Evolutionary conservation across 2,888 invertebrate species (phyloP), one percentile per base, ranked within the genome.

Genomic region (Aleiodes testaceus): DNA sequence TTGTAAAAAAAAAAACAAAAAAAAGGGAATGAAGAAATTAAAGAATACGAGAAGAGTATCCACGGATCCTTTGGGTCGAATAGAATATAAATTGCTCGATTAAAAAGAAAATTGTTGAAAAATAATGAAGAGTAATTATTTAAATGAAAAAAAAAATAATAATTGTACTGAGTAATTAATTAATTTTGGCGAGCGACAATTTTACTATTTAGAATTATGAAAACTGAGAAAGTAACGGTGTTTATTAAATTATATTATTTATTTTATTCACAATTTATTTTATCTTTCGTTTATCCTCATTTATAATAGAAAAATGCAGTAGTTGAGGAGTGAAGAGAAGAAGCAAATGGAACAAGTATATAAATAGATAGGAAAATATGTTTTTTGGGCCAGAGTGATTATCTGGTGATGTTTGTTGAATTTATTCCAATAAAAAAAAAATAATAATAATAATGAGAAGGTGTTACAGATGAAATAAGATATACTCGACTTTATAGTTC

Each of bases 111-210:
- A 55, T 22, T 7, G 26, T 14, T 55, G 16, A 36, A 55, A 59
- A 59, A 42, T 68, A 59, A 18, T 45, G 26, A 55, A 67, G 14
- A 55, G 26, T 26, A 26, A 36, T 45, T 45, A 44, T 45, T 26
- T 49, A 11, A 49, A 64, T 26, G 11, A 9, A 36, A 14, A 36
- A 59, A 36, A 30, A 9, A 4, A 53, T 26, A 63, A 45, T 12
- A 45, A 52, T 66, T 66, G 66, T 66, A 66, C 66, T 66, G 53
- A 66, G 45, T 65, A 65, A 65, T 53, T 4, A 14, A 47, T 47
- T 14, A 44, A 63, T 44, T 9, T 59, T 59, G 66, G 70, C 59
- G 70, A 70, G 70, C 20, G 70, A 66, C 70, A 70, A 66, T 65
- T 70, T 49, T 55, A 61, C 7, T 49, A 47, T 66, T 66, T 66